Conservation (phyloP, 2,797 vertebrate species). For the Fistularia commersonii region DNA sequence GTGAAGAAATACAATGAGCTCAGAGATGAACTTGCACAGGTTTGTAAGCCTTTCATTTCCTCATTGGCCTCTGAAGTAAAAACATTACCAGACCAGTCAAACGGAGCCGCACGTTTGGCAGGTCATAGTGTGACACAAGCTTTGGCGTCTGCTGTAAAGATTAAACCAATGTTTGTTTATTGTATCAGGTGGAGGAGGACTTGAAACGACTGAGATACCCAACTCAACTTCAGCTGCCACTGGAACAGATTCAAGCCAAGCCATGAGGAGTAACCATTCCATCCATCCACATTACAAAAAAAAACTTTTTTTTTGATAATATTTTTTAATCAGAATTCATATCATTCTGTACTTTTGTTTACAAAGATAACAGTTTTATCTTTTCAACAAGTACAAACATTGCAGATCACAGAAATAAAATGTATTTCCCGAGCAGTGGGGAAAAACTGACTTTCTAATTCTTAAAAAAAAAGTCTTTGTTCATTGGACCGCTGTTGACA, state of each 20-base stretch:
- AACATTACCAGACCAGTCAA: no score
- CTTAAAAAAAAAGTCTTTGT: no score
- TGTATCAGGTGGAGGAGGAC: conserved; percentile 80
- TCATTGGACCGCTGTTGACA: no score
- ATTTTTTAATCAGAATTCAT: conserved; percentile 49
- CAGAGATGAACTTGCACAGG: conserved; percentile 84
- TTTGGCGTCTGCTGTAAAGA: neutral
- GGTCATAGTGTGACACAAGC: no score
- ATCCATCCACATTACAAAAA: neutral
- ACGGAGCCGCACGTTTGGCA: no score
- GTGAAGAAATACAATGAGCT: conserved; percentile 86
- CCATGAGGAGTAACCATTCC: conserved; percentile 47
- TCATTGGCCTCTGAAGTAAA: no score
- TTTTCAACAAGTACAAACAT: conserved; percentile 14
- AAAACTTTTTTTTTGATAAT: conserved; percentile 53
- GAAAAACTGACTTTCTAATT: neutral
- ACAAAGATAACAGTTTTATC: conserved; percentile 27
- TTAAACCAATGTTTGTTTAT: neutral
- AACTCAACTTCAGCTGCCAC: conserved; percentile 74
- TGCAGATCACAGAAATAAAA: conserved; percentile 37
- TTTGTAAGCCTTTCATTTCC: conserved; percentile 43
- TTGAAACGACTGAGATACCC: conserved; percentile 78
- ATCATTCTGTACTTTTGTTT: conserved; percentile 36
- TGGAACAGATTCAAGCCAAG: conserved; percentile 77
- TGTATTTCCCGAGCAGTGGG: conserved; percentile 5